Evolutionary conservation across 1,140 invertebrate genomes (phyloP).

Genomic region (Zaprionus ornatus): DNA sequence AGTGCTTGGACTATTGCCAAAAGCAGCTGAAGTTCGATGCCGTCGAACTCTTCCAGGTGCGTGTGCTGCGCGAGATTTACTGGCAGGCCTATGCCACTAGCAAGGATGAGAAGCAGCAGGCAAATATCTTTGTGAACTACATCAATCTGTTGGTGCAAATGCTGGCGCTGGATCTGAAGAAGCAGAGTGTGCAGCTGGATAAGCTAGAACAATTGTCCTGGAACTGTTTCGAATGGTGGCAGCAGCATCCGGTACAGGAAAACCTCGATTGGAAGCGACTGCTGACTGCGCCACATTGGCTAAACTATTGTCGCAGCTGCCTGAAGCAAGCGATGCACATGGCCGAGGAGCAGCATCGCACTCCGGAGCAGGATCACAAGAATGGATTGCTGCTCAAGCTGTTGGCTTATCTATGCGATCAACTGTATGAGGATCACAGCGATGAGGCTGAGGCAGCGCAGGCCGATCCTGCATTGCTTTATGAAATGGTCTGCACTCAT

Average conservation of each 20-base stretch:
- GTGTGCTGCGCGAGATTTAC: constrained; percentile 85
- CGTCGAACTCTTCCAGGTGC: constrained; percentile 85
- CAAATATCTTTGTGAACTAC: constrained; percentile 85
- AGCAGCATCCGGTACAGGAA: constrained; percentile 41
- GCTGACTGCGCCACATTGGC: constrained; percentile 86
- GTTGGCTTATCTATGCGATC: constrained; percentile 85
- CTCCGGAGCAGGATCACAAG: constrained; percentile 64
- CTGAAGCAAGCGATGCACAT: constrained; percentile 88
- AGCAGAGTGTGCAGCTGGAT: constrained; percentile 70
- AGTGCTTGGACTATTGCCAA: constrained; percentile 85
- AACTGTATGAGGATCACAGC: constrained; percentile 84
- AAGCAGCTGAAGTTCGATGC: constrained; percentile 87
- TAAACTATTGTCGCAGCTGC: constrained; percentile 87
- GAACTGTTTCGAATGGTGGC: constrained; percentile 76
- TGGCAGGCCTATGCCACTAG: constrained; percentile 81
- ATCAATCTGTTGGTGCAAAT: constrained; percentile 86
- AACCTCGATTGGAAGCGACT: constrained; percentile 80
- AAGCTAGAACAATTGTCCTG: constrained; percentile 63
- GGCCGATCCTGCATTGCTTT: constrained; percentile 84
- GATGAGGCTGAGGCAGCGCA: constrained; percentile 9
- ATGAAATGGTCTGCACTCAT: constrained; percentile 90
- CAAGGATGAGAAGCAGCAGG: constrained; percentile 73
- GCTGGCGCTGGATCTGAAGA: constrained; percentile 85
- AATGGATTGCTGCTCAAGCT: constrained; percentile 85
- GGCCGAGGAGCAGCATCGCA: constrained; percentile 70